phyloP scores from a whole-genome alignment of 2,888 invertebrate species.

The Lordiphosa fenestrarum region DNA sequence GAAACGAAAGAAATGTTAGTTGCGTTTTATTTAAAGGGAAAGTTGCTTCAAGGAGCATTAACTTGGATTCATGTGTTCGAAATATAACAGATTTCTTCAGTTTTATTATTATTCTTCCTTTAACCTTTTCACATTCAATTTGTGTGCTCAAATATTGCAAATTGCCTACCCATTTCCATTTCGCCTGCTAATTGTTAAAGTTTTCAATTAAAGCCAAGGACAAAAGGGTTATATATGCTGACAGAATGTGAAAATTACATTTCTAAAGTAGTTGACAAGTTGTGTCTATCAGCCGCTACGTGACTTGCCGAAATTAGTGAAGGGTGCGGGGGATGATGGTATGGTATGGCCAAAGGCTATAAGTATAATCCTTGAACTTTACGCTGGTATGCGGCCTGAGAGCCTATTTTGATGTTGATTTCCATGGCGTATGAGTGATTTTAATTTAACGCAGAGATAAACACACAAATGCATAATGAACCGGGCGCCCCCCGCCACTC shows the following conservation, averaged over 20 bases:
- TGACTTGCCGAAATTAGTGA: constrained; percentile 57
- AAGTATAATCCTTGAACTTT: constrained; percentile 62
- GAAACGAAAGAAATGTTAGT: constrained; percentile 2
- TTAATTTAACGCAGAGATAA: constrained; percentile 47
- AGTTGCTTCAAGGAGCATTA: no score
- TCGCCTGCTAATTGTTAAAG: no score
- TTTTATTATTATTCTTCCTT: no score
- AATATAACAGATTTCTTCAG: no score
- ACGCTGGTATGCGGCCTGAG: constrained; percentile 19
- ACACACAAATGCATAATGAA: constrained; percentile 30
- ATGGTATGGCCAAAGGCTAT: constrained; percentile 13
- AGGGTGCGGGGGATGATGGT: constrained; percentile 9
- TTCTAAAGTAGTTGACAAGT: constrained; percentile 57
- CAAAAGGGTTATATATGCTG: no score
- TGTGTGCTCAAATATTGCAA: no score
- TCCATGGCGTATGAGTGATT: constrained; percentile 61
- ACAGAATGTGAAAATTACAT: constrained; percentile 39
- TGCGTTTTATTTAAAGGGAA: constrained; percentile 7
- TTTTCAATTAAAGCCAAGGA: no score
- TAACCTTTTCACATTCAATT: no score
- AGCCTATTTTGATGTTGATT: constrained; percentile 43
- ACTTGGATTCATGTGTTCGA: no score
- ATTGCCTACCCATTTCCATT: no score
- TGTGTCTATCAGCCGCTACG: constrained; percentile 45
- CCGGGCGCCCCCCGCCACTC: constrained; percentile 8